phyloP scores from a whole-genome alignment of 2,113 vertebrate genomes.

The Poeciliopsis prolifica region DNA sequence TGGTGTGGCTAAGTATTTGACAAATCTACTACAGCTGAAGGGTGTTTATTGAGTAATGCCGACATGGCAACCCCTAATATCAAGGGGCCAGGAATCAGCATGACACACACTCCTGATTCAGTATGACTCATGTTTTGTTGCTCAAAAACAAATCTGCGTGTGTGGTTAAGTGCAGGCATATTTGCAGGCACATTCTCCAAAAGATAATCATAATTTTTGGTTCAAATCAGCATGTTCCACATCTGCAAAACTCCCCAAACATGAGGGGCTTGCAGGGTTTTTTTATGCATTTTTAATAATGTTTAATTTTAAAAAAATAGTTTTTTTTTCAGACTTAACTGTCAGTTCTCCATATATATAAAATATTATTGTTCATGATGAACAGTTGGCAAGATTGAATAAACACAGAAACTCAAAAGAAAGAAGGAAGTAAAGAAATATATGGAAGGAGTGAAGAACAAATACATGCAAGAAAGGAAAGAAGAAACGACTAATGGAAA shows the following conservation, averaged over 20 bases:
- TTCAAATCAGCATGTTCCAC: constrained; percentile 37
- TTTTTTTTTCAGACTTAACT: background rate
- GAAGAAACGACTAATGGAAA: background rate
- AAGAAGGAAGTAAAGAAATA: background rate
- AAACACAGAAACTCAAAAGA: background rate
- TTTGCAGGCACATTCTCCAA: constrained; percentile 14
- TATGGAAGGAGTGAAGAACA: background rate
- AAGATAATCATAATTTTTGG: constrained; percentile 44
- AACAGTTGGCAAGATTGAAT: background rate
- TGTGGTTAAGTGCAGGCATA: constrained; percentile 5
- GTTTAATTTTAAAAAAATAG: background rate
- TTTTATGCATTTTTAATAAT: background rate
- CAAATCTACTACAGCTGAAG: constrained; percentile 58
- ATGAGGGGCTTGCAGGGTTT: too few species aligned
- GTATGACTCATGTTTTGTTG: constrained; percentile 50
- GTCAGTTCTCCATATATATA: background rate
- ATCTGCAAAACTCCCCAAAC: constrained; percentile 58
- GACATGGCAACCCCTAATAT: constrained; percentile 62
- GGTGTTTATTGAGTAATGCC: constrained; percentile 70
- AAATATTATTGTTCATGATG: background rate
- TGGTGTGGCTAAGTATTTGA: constrained; percentile 62
- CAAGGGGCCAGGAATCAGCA: constrained; percentile 38
- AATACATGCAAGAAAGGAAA: background rate
- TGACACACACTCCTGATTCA: constrained; percentile 42
- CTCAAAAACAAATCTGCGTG: constrained; percentile 1